These are phyloP conservation scores for Microplitis mediator DNA, from an alignment of 1,140 invertebrate genomes.

Conservation along the genomic window DNA sequence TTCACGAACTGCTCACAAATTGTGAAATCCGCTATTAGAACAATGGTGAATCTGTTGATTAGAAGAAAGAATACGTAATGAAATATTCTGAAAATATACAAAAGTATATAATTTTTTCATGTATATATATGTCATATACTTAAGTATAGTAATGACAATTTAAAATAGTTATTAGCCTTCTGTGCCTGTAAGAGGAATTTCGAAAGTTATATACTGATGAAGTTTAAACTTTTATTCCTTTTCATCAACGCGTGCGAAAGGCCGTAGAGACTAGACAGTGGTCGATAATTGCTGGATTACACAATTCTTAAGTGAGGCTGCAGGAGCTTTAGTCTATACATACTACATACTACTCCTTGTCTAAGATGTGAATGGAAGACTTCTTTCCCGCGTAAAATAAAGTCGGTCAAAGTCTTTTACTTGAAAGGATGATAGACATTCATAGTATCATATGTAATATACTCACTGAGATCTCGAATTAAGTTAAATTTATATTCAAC, in stretches of 20 bases:
- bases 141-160: background rate
- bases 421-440: slow-evolving; percentile 9
- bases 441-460: background rate
- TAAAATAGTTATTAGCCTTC: slow-evolving; percentile 2
- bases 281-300: slow-evolving; percentile 23
- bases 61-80: background rate
- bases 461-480: background rate
- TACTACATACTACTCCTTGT: background rate
- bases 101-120: background rate
- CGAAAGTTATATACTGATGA: background rate
- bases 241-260: slow-evolving; percentile 17
- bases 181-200: background rate
- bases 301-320: slow-evolving; percentile 9
- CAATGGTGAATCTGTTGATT: slow-evolving; percentile 9
- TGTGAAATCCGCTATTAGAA: slow-evolving; percentile 7
- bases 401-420: background rate
- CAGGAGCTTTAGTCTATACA: slow-evolving; percentile 11
- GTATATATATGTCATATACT: background rate
- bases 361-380: slow-evolving; percentile 11
- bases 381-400: background rate
- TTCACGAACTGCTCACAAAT: background rate
- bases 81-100: background rate
- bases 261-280: background rate
- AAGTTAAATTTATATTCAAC: background rate
- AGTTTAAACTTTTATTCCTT: background rate